phyloP scores from a whole-genome alignment of 2,113 vertebrate species.

The Mesitornis unicolor region DNA sequence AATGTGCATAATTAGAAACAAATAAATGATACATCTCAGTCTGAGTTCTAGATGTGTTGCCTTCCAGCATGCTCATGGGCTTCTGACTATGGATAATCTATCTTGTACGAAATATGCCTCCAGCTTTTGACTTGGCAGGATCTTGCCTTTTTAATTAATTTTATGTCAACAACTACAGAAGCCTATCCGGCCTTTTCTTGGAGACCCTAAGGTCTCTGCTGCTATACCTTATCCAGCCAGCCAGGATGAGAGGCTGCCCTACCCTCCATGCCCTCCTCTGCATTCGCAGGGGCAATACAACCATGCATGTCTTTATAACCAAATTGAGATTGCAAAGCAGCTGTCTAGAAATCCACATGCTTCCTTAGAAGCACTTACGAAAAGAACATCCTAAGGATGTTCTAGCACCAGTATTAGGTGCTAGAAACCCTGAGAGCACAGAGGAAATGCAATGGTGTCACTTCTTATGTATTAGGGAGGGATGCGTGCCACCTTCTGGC shows the following conservation, averaged over 20 bases:
- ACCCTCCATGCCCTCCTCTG: not conserved
- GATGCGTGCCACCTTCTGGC: not conserved
- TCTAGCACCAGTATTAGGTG: rapidly evolving
- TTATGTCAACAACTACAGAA: not conserved
- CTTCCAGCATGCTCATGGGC: not conserved
- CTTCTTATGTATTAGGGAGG: not conserved
- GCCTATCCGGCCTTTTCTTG: not conserved
- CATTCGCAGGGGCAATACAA: not conserved
- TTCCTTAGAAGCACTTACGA: not conserved
- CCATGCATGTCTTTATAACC: rapidly evolving
- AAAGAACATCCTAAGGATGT: not conserved
- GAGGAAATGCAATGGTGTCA: rapidly evolving
- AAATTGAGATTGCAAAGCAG: not conserved
- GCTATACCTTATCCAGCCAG: not conserved
- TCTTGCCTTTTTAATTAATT: not conserved
- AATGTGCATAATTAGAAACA: conserved; percentile 8
- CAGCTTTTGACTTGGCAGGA: not conserved
- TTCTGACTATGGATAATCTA: not conserved
- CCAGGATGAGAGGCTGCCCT: not conserved
- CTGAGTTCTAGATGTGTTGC: not conserved
- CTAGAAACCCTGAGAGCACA: not conserved
- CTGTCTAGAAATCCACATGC: not conserved
- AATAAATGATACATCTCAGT: not conserved
- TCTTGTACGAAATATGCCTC: not conserved
- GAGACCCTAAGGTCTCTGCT: not conserved